Base-by-base conservation (phyloP, 1,140 invertebrate genomes). In the Drosophila nigrodunni region DNA sequence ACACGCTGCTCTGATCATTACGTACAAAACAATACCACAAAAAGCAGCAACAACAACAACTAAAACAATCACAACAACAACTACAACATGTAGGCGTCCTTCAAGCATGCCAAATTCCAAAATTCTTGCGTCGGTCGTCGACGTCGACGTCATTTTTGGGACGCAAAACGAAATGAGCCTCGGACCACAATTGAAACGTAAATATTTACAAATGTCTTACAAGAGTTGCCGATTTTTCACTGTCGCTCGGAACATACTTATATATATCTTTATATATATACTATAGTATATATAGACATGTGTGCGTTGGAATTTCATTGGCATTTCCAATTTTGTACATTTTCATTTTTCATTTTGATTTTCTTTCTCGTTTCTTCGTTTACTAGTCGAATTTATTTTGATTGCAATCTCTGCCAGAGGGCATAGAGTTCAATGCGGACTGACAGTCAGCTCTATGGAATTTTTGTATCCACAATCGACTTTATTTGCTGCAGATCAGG, bases 181-280 rank as follows among this genome's bases (percentile, higher is more conserved):
- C 30, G 9, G 49, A n/a, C 46, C 35, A 49, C 65, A 67, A 58
- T 47, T 55, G 43, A 77, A 83, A 88, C 73, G 85, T 87, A 87
- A 87, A 87, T 87, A 87, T 87, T 87, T 87, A 88, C 82, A 88
- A 69, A 80, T 87, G 83, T 88, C 82, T 88, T 87, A 87, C 82
- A 83, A 82, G 80, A 74, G 66, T 75, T 88, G 83, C 62, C 74
- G 39, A 87, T 86, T 79, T 82, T 68, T 86, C 80, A 74, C 73
- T 78, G 76, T 86, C 50, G 34, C 11, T 39, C 82, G 83, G 67
- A 80, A 5, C 25, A 30, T 80, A 30, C 43, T 43, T 54, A 59
- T 34, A 18, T 15, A 44, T 68, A 58, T 55, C 13, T 34, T 15
- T 21, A 34, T 43, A 18, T 49, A 43, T 62, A 37, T 55, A 37